Evolutionary conservation across 2,888 invertebrate species (phyloP).

Genomic region (Busseola fusca): DNA sequence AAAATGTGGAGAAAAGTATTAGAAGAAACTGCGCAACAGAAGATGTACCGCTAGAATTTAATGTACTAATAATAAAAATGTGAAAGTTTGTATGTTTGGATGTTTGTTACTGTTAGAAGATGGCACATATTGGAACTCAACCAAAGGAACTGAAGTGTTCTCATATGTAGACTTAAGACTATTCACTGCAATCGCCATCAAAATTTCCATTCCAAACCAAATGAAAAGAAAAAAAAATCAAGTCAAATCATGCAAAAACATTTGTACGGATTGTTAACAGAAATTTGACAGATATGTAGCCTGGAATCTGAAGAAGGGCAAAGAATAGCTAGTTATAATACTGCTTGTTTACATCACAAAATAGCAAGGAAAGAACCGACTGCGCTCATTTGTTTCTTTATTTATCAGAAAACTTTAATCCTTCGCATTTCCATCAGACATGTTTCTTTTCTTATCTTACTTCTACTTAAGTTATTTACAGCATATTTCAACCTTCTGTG

Average conservation of each 20-base stretch:
- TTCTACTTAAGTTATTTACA: slow-evolving; percentile 7
- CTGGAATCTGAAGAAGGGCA: background rate
- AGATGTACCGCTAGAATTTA: background rate
- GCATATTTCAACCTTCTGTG: background rate
- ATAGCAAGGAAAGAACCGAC: background rate
- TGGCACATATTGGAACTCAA: too few species aligned
- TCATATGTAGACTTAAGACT: too few species aligned
- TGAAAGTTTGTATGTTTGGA: background rate
- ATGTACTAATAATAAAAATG: background rate
- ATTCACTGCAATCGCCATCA: too few species aligned
- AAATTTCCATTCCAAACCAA: too few species aligned
- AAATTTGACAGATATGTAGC: background rate
- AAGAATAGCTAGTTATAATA: background rate
- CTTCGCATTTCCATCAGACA: background rate
- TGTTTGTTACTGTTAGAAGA: background rate
- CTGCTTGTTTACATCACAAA: background rate
- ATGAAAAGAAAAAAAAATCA: too few species aligned
- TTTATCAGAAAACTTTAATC: background rate
- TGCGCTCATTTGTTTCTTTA: background rate
- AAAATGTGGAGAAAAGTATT: slow-evolving; percentile 19
- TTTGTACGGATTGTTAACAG: background rate
- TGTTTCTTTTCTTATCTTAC: slow-evolving; percentile 9
- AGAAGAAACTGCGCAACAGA: background rate
- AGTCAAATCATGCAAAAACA: background rate
- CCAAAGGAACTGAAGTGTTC: too few species aligned